These are phyloP conservation scores for Nephila pilipes DNA, from an alignment of 1,140 invertebrate species.

Conservation along the genomic window DNA sequence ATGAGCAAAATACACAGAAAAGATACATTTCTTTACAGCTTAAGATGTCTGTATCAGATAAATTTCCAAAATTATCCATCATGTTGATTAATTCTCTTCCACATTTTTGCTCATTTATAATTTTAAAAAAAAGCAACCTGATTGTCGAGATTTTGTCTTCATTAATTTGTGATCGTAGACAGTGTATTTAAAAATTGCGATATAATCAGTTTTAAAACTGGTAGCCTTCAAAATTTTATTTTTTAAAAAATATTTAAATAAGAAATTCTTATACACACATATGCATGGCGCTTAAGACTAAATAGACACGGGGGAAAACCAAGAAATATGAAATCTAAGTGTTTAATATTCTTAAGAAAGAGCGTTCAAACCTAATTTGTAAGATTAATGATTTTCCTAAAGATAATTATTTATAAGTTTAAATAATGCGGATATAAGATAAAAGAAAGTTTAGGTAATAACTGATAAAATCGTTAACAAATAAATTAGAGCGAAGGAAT, in stretches of 20 bases:
- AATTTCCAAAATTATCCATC: too few relatives aligned
- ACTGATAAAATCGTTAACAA: slow-evolving; percentile 3
- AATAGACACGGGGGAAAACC: background rate
- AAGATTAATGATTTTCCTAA: slow-evolving; percentile 10
- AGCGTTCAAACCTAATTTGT: background rate
- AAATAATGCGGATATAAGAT: background rate
- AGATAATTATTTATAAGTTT: slow-evolving; percentile 23
- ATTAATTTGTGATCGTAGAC: background rate
- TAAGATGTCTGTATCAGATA: too few relatives aligned
- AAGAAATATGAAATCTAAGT: background rate
- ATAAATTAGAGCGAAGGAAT: background rate
- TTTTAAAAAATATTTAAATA: background rate
- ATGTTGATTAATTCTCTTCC: too few relatives aligned
- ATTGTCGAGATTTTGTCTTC: background rate
- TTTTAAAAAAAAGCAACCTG: background rate
- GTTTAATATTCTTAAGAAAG: background rate
- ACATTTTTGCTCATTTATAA: background rate
- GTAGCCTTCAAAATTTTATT: background rate
- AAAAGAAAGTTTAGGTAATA: background rate
- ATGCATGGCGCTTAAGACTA: background rate
- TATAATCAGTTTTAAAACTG: background rate
- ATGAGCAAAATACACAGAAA: too few relatives aligned
- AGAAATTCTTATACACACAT: background rate
- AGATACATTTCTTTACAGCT: too few relatives aligned
- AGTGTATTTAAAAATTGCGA: background rate